A percentile compares a stretch with the other conserved stretches of the same genome.
Evolutionary conservation across 2,113 vertebrate species (phyloP).

Genomic region (Delphinapterus leucas): DNA sequence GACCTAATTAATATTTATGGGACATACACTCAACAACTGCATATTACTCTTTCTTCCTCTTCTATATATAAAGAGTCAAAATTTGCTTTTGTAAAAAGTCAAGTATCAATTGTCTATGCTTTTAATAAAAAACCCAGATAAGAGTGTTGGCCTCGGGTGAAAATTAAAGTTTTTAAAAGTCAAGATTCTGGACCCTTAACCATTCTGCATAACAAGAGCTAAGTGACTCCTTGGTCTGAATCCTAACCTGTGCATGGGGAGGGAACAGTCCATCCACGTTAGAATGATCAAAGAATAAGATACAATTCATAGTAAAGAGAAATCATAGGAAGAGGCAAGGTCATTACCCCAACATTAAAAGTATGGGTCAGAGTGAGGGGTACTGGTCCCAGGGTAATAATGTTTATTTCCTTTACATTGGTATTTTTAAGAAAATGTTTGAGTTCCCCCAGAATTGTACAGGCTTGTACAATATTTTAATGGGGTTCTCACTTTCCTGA

Average conservation of each 20-base stretch:
- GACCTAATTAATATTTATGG: neutral
- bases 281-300: neutral
- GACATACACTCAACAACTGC: neutral
- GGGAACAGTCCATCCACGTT: no score
- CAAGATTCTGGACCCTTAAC: neutral
- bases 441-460: neutral
- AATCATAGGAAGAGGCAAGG: neutral
- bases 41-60: neutral
- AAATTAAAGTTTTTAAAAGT: neutral
- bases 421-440: neutral
- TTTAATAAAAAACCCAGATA: neutral
- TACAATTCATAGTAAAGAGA: neutral
- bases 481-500: neutral
- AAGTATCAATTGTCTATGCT: neutral
- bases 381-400: neutral
- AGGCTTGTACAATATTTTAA: neutral
- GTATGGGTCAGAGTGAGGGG: neutral
- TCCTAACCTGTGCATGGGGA: neutral
- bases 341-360: neutral
- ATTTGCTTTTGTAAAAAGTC: neutral
- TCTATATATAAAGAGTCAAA: neutral
- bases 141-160: neutral
- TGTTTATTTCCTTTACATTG: neutral
- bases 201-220: neutral
- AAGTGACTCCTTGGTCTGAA: neutral